Base-by-base conservation (phyloP, 2,113 vertebrate genomes). In the Sporophila hypoxantha region DNA sequence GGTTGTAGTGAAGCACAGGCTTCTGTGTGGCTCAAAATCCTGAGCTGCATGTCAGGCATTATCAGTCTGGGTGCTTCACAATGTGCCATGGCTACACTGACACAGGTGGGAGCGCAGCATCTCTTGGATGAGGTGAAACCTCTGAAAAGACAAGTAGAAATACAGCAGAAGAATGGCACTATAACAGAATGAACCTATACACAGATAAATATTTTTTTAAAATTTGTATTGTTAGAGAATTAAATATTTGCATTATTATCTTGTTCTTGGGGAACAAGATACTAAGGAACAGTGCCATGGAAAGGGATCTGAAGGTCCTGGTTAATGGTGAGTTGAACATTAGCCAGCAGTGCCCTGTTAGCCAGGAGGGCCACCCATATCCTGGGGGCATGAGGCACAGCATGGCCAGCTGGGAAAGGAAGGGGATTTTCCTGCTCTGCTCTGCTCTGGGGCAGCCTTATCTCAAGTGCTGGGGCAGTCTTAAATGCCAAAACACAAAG, bases 391-490 rank as follows among this genome's bases (percentile, higher is more conserved):
- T 25, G 42, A 71, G 32, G 18, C 0, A 1, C 22, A 65, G 27
- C 44, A 57, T 29, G 0, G 0, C 8, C 56, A 65, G 18, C 27
- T 0, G 0, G 12, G 23, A 6, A 27, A 44, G 21, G 36, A 27
- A 62, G 20, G 20, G 17, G 14, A 65, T n/a, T 71, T 12, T 71
- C 12, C 37, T 37, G 37, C 37, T 70, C 39, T 61, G 44, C 3
- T 0, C 25, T 66, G 27, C 47, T 49, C 23, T 25, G 23, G 22
- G 2, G 12, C 5, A 0, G 32, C 15, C 44, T 87, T 44, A 37
- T 1, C 12, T 79, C 1, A 0, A 27, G 19, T 4, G 5, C 22
- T 44, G 22, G 13, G 30, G 7, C 32, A 79, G 42, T 0, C n/a
- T 3, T 59, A 22, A 27, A 13, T 32, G 23, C 10, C 44, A 44